Evolutionary conservation across 2,888 invertebrate species (phyloP).

Genomic region (Lamproptera curius): DNA sequence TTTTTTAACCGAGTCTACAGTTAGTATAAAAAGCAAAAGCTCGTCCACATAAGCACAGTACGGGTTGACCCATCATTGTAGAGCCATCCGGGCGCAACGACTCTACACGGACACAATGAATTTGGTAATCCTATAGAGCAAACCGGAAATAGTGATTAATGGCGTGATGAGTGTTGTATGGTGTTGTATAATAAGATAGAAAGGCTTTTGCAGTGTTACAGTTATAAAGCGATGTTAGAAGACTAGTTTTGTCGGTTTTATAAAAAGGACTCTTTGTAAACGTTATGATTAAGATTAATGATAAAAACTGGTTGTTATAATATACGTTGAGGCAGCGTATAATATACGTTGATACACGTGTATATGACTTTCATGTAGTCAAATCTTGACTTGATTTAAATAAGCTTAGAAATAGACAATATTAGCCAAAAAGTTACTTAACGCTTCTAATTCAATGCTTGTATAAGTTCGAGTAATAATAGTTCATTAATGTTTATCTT

Average conservation of each 20-base stretch:
- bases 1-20: slow-evolving; percentile 63
- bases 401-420: too few species aligned
- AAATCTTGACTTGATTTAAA: too few species aligned
- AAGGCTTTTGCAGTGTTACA: slow-evolving; percentile 7
- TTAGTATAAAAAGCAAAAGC: slow-evolving; percentile 65
- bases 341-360: too few species aligned
- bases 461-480: not conserved
- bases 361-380: too few species aligned
- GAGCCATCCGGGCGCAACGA: slow-evolving; percentile 36
- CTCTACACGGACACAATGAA: slow-evolving; percentile 40
- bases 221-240: not conserved
- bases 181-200: slow-evolving; percentile 12
- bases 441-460: too few species aligned
- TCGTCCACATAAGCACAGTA: slow-evolving; percentile 48
- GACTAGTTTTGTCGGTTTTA: too few species aligned
- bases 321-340: too few species aligned
- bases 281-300: too few species aligned
- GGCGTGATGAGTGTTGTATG: slow-evolving; percentile 2
- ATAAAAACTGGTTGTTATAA: too few species aligned
- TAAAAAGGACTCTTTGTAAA: too few species aligned
- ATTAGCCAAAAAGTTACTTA: too few species aligned
- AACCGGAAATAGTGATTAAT: slow-evolving; percentile 21
- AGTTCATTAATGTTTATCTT: not conserved
- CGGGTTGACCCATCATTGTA: slow-evolving; percentile 45
- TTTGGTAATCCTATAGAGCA: slow-evolving; percentile 46